phyloP scores from a whole-genome alignment of 2,888 invertebrate species.

The Limnephilus lunatus region DNA sequence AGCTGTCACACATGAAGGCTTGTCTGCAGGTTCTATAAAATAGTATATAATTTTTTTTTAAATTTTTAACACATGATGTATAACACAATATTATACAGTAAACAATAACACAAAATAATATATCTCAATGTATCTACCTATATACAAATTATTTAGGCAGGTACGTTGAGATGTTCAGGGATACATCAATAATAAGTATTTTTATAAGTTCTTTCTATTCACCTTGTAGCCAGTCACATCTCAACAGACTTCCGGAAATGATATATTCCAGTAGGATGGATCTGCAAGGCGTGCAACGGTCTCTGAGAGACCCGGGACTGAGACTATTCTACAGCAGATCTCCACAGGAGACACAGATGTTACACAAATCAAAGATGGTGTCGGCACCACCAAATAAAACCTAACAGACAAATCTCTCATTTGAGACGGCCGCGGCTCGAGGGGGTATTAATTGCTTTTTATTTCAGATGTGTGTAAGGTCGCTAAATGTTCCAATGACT shows the following conservation, averaged over 20 bases:
- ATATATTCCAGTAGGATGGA: slow-evolving; percentile 24
- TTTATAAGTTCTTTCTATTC: neutral
- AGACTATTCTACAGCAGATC: neutral
- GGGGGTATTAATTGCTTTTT: neutral
- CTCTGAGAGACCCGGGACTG: slow-evolving; percentile 6
- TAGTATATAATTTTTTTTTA: no score
- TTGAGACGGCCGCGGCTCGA: neutral
- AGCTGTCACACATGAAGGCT: no score
- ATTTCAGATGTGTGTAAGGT: neutral
- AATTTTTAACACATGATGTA: no score
- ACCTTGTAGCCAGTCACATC: slow-evolving; percentile 11
- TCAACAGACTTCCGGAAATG: slow-evolving; percentile 34
- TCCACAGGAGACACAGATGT: slow-evolving; percentile 8
- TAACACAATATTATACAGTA: no score
- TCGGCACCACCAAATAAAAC: neutral
- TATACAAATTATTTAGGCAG: no score
- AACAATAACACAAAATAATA: no score
- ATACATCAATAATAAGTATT: no score
- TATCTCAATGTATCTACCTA: no score
- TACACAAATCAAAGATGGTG: slow-evolving; percentile 20
- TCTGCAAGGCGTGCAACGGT: slow-evolving; percentile 32
- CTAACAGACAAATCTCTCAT: neutral
- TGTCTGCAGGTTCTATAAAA: no score
- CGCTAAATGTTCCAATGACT: neutral
- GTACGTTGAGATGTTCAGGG: no score